These are phyloP conservation scores for Chironomus tepperi DNA, from an alignment of 1,140 invertebrate species.

Conservation along the genomic window DNA sequence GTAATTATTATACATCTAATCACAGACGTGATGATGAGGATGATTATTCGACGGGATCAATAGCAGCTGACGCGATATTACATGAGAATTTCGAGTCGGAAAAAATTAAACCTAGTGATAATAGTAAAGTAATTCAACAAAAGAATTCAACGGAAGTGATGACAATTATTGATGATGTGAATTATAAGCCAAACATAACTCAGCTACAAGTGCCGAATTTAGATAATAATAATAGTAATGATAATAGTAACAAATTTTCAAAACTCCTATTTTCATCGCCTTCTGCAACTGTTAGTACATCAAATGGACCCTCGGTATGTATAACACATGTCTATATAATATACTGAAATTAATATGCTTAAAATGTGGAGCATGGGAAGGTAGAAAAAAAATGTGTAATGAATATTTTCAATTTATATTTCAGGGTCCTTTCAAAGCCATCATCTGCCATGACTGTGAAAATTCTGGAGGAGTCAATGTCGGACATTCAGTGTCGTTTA, in stretches of 20 bases:
- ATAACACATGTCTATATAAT: too few species aligned
- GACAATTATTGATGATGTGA: background rate
- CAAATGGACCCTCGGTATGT: constrained; percentile 13
- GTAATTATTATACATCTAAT: background rate
- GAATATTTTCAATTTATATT: background rate
- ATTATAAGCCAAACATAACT: background rate
- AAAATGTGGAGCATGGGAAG: too few species aligned
- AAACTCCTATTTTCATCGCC: background rate
- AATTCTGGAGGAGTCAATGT: background rate
- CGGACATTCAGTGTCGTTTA: constrained; percentile 15
- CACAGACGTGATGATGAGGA: background rate
- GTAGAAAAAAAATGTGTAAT: background rate
- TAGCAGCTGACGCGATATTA: too few species aligned
- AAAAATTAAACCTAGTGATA: background rate
- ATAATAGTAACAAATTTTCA: constrained; percentile 16
- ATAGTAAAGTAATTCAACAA: background rate
- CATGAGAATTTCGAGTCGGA: background rate
- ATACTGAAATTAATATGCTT: too few species aligned
- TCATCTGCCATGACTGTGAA: constrained; percentile 21
- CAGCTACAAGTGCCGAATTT: background rate
- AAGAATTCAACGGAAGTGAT: background rate
- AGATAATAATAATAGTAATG: background rate
- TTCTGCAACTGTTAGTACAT: constrained; percentile 16
- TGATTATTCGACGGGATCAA: background rate
- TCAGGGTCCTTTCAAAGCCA: constrained; percentile 10